A percentile compares a stretch with the other conserved stretches of the same genome.
phyloP scores from a whole-genome alignment of 2,888 invertebrate species.

The Caenorhabditis parvicauda region DNA sequence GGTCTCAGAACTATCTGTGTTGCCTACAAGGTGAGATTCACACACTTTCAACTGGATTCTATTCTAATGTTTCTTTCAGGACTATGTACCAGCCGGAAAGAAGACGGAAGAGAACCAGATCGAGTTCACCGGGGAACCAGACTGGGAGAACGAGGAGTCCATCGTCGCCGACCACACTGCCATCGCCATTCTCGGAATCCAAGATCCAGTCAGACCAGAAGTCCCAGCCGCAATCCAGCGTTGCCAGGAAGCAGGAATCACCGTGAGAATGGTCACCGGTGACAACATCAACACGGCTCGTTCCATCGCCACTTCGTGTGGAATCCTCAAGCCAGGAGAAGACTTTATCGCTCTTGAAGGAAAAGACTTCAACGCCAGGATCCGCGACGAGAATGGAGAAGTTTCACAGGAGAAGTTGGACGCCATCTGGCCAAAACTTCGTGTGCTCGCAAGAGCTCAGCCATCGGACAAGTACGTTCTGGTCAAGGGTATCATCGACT shows the following conservation, averaged over 20 bases:
- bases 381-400: conserved; percentile 55
- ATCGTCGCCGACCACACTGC: conserved; percentile 65
- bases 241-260: conserved; percentile 95
- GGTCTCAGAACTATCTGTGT: conserved; percentile 67
- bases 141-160: conserved; percentile 85
- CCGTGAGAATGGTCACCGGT: conserved; percentile 98
- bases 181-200: conserved; percentile 66
- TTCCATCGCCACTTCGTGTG: conserved; percentile 87
- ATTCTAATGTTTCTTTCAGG: too few species aligned
- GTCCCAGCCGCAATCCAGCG: conserved; percentile 83
- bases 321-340: conserved; percentile 87
- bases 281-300: conserved; percentile 98
- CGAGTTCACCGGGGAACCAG: conserved; percentile 31
- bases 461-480: conserved; percentile 96
- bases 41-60: not conserved
- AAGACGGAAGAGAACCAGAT: conserved; percentile 33
- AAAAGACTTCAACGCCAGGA: conserved; percentile 89
- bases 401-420: conserved; percentile 88
- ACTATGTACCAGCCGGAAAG: conserved; percentile 39
- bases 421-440: conserved; percentile 85
- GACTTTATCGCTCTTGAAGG: conserved; percentile 94
- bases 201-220: conserved; percentile 69
- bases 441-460: conserved; percentile 92
- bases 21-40: conserved; percentile 65
- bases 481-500: conserved; percentile 72